Percentiles rank a stretch among this genome's conserved stretches.
Evolutionary conservation across 2,797 vertebrate genomes (phyloP).

Genomic region (Anguilla pacifica): DNA sequence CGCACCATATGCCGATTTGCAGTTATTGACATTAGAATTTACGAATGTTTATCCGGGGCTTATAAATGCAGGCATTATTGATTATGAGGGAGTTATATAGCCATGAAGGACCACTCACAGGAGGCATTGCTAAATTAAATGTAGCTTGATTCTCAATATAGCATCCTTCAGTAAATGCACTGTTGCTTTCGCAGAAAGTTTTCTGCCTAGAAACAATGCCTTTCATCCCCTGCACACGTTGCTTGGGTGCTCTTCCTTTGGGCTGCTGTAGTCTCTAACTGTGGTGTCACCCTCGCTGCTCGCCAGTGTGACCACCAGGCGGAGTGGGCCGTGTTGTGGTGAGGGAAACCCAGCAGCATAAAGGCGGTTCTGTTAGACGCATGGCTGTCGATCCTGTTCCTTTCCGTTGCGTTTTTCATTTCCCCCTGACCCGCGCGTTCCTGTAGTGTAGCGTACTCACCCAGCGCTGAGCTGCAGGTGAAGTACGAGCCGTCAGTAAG

Average conservation of each 20-base stretch:
- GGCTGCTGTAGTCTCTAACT: not conserved
- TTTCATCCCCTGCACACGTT: not conserved
- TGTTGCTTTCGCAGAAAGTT: not conserved
- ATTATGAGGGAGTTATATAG: not conserved
- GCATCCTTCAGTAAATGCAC: not conserved
- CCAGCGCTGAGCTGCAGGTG: not conserved
- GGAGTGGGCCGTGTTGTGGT: too few species aligned
- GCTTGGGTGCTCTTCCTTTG: not conserved
- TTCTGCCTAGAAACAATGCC: not conserved
- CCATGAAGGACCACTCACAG: not conserved
- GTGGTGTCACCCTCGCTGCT: not conserved
- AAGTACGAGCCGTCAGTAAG: conserved; percentile 20
- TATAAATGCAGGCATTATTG: not conserved
- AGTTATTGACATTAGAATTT: too few species aligned
- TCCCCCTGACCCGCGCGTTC: not conserved
- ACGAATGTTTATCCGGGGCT: too few species aligned
- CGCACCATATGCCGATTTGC: too few species aligned
- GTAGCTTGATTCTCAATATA: not conserved
- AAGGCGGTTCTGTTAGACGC: not conserved
- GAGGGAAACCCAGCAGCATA: not conserved
- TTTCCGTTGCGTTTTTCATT: not conserved
- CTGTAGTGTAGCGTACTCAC: not conserved
- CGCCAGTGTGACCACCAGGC: not conserved
- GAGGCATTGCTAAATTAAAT: not conserved
- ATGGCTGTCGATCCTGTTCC: not conserved